Evolutionary conservation across 1,140 invertebrate genomes (phyloP), one percentile per base, ranked within the genome.

Genomic region (Ceratosolen fusciceps): DNA sequence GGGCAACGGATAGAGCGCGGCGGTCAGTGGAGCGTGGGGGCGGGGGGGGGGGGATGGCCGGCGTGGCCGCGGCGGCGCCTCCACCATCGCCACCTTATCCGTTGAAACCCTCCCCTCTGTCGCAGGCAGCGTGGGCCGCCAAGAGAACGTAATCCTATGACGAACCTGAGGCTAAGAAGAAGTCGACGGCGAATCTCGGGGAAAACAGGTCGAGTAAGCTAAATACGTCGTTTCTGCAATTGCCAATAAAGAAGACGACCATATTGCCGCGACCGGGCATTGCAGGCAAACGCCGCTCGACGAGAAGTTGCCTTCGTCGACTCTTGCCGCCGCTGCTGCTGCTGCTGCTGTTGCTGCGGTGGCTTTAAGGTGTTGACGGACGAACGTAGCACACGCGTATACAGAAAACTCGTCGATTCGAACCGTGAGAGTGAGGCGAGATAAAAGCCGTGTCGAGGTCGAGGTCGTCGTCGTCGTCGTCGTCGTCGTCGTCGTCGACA

Each of bases 111-210:
- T 39, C 62, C 21, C 24, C 5, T n/a, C 58, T 29, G n/a, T 60
- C 24, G 2, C 26, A 24, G 31, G 60, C 60, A 3, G 31, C 29
- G 60, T 43, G 39, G 39, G 5, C 39, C 39, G n/a, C n/a, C n/a
- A n/a, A n/a, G n/a, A n/a, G n/a, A n/a, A n/a, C n/a, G 16, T 21
- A 65, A 5, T 31, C 19, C 5, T 29, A 14, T 21, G 16, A 71
- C 67, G 2, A 47, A 56, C 62, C 34, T 56, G 39, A 70, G 52
- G 52, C 43, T 19, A 58, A 54, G 43, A 78, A 78, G 43, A 78
- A 78, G 39, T 78, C 67, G 19, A 78, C 68, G 34, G 76, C 76
- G 16, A 72, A 72, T 72, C 68, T 34, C 12, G 76, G 76, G 52
- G 76, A 78, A 19, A 78, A 78, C 12, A 72, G 26, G 16, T 78